Conservation (phyloP, 2,113 vertebrate species). For the Notiomystis cincta region DNA sequence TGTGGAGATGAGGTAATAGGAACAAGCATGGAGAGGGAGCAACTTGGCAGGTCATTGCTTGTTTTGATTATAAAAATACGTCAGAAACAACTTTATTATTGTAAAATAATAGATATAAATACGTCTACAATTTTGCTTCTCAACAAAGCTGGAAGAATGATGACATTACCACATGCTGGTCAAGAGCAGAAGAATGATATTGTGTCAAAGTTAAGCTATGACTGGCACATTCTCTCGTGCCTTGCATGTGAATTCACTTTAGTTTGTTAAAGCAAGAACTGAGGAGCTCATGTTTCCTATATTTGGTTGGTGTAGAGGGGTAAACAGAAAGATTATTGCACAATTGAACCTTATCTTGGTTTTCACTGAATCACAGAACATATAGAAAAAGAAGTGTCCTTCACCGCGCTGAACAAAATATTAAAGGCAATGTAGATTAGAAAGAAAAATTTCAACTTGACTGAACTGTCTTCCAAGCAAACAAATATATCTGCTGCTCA, state of each 20-base stretch:
- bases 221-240: not conserved
- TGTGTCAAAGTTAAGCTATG: not conserved
- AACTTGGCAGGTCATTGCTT: not conserved
- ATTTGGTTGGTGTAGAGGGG: not conserved
- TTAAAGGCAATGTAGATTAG: not conserved
- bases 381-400: not conserved
- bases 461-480: not conserved
- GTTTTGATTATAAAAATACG: not conserved
- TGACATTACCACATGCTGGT: not conserved
- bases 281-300: not conserved
- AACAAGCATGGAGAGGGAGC: not conserved
- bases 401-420: not conserved
- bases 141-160: not conserved
- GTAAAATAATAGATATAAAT: not conserved
- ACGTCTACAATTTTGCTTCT: not conserved
- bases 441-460: not conserved
- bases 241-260: not conserved
- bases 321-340: not conserved
- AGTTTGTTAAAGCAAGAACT: not conserved
- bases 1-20: slow-evolving; percentile 12
- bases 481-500: not conserved
- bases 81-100: not conserved
- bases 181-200: not conserved
- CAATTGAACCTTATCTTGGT: not conserved
- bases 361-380: not conserved